Evolutionary conservation across 2,113 vertebrate species (phyloP).

Genomic region (Heterocephalus glaber): DNA sequence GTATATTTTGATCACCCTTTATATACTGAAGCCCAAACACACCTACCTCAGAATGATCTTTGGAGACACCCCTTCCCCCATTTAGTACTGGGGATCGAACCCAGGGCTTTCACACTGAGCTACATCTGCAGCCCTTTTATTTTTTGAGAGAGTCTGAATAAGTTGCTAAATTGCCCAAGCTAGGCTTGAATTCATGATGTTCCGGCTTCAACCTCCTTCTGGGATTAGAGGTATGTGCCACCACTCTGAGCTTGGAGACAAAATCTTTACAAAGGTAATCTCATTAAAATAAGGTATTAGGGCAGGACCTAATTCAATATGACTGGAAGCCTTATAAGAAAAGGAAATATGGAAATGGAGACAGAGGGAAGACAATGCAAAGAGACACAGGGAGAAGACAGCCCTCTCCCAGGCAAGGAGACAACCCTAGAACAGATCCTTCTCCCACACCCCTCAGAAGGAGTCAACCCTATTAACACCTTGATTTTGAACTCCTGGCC

Average conservation of each 20-base stretch:
- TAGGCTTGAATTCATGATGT: not conserved
- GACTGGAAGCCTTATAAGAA: not conserved
- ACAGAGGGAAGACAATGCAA: not conserved
- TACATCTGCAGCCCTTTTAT: not conserved
- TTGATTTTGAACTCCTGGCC: not conserved
- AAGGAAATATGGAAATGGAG: not conserved
- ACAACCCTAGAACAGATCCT: not conserved
- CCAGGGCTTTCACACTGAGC: not conserved
- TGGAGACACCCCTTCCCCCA: not conserved
- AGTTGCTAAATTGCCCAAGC: not conserved
- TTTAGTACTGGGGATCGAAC: not conserved
- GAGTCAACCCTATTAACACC: not conserved
- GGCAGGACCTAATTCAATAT: not conserved
- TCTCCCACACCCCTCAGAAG: not conserved
- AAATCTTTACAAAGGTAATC: slow-evolving; percentile 4
- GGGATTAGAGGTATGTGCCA: not conserved
- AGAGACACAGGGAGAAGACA: not conserved
- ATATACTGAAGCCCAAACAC: not conserved
- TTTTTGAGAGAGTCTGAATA: not conserved
- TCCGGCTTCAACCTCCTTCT: not conserved
- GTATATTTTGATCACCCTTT: not conserved
- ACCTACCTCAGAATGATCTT: not conserved
- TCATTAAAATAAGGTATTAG: not conserved
- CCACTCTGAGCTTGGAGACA: not conserved
- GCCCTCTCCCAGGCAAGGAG: not conserved